A percentile compares a stretch with the other conserved stretches of the same genome.
Evolutionary conservation across 2,113 vertebrate genomes (phyloP).

Genomic region (Brachypodius melanocephalos): DNA sequence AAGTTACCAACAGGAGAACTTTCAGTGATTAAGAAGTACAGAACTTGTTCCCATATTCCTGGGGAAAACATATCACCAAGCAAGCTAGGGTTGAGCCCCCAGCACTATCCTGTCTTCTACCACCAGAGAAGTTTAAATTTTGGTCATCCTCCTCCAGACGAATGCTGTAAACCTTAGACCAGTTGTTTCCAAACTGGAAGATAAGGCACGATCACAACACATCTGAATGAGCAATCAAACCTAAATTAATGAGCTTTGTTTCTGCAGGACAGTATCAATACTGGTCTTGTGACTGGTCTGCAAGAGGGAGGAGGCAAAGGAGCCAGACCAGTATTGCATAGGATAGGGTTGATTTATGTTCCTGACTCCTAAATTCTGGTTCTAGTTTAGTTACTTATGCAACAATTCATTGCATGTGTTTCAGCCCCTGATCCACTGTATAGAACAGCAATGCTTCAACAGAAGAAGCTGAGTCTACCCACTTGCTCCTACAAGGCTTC

Average conservation of each 20-base stretch:
- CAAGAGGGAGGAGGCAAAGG: neutral
- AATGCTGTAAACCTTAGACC: neutral
- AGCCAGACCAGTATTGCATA: neutral
- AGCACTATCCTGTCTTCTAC: neutral
- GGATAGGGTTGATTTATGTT: neutral
- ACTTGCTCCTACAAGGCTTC: neutral
- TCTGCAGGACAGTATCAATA: neutral
- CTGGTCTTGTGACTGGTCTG: neutral
- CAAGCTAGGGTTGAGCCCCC: neutral
- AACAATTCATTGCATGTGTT: neutral
- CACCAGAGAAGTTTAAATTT: neutral
- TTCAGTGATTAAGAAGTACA: neutral
- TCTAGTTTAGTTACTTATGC: neutral
- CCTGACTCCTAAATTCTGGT: neutral
- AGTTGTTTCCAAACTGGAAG: neutral
- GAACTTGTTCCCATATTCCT: neutral
- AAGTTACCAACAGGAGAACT: neutral
- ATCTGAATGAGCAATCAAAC: neutral
- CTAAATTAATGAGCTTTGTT: neutral
- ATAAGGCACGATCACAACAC: neutral
- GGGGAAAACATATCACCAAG: neutral
- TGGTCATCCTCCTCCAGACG: neutral
- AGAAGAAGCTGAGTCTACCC: neutral
- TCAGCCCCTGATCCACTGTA: neutral
- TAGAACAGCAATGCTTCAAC: neutral